Evolutionary conservation across 2,797 vertebrate genomes (phyloP).

Genomic region (Cuculus canorus): DNA sequence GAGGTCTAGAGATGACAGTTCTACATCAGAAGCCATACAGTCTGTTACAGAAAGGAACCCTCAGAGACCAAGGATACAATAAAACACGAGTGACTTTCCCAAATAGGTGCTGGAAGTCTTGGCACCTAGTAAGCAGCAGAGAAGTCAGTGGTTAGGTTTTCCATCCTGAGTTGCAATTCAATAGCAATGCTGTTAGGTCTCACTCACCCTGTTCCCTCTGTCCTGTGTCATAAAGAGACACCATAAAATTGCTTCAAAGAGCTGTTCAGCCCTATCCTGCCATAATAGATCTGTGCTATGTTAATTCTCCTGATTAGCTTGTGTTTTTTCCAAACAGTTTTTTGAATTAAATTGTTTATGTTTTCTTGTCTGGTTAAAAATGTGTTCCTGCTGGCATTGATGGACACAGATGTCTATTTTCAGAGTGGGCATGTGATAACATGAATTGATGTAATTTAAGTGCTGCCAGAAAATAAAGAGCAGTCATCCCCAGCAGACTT

Average conservation of each 20-base stretch:
- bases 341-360: not conserved
- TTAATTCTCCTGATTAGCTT: not conserved
- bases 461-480: conserved; percentile 2
- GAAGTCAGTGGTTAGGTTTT: not conserved
- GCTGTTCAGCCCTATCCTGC: not conserved
- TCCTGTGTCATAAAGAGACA: not conserved
- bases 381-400: not conserved
- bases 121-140: not conserved
- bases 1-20: not conserved
- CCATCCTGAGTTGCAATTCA: not conserved
- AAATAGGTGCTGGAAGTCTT: not conserved
- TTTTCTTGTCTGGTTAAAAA: not conserved
- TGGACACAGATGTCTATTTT: not conserved
- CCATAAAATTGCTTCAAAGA: not conserved
- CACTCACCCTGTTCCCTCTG: not conserved
- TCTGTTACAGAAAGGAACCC: not conserved
- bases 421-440: not conserved
- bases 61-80: not conserved
- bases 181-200: not conserved
- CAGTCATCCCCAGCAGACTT: not conserved
- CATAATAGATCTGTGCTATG: not conserved
- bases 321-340: not conserved
- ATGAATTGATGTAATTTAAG: not conserved
- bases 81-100: not conserved
- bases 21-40: not conserved